Evolutionary conservation across 2,797 vertebrate genomes (phyloP), one percentile per base, ranked within the genome.

Genomic region (Alca torda): DNA sequence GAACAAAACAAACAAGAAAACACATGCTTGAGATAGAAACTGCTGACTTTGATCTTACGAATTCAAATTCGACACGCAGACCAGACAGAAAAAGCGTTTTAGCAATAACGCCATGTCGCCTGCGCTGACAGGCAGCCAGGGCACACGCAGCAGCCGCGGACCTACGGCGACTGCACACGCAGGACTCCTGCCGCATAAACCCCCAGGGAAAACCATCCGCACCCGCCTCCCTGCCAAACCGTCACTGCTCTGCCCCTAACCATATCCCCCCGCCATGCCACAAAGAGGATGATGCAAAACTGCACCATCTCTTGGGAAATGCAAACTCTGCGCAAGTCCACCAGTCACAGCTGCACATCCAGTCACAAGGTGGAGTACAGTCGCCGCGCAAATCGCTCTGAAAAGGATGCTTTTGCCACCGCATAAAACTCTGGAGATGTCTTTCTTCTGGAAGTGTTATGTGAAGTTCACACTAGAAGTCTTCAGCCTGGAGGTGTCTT

Each of bases 81-180:
- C 15, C 33, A 30, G 59, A 13, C 0, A 84, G 41, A 57, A 74
- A 45, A 10, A 65, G 24, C 4, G 7, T 51, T 56, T 33, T 13
- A 35, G 33, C 67, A 53, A 2, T 33, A 43, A 33, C 0, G 37
- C 11, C 5, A 1, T 26, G 10, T 28, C 0, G 3, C 30, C 33
- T 11, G 33, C 1, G 0, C 5, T 25, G 53, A 73, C 3, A 54
- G 50, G 60, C 60, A 43, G 72, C n/a, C 0, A 0, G 23, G n/a
- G 20, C 65, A 56, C 28, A 1, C 1, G 3, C 6, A 15, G 30
- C 1, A 3, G 45, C 41, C 9, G 0, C 1, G 12, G 39, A 39
- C 69, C 76, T 13, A 16, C 1, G 18, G 64, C 50, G 69, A 14
- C 2, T 8, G 24, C 61, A 67, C 72, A 14, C 0, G 0, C 28